Base-by-base conservation (phyloP, 2,797 vertebrate species). In the Zalophus californianus region DNA sequence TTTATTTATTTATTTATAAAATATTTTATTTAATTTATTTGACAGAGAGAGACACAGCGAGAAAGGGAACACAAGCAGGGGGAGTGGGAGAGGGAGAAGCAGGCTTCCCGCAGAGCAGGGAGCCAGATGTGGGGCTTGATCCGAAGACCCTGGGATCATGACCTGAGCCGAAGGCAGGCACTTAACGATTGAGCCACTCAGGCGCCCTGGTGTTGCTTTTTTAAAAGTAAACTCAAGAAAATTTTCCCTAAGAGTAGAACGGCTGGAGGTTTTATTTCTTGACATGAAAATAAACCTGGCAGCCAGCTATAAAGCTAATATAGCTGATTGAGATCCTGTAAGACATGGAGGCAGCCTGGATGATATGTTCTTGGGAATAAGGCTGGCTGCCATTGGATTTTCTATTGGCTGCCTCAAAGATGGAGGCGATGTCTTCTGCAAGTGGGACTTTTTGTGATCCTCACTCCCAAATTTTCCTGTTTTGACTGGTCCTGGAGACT, bases 151-250 rank as follows among this genome's bases (percentile, higher is more conserved):
- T 44, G 7, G 44, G 44, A 44, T 44, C 44, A 44, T 44, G 44
- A 44, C 7, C 44, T 44, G 44, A 44, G 44, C 44, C 44, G 7
- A 44, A 44, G 44, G 44, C 44, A 44, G 7, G 44, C 7, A 1
- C 44, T 44, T 44, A 44, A 44, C 7, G 44, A 44, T 7, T 44
- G 44, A 44, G 44, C 44, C 44, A 8, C 44, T 7, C 44, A 8
- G 44, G 44, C 7, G 7, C 44, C 44, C 44, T 8, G 62, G 66
- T 93, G 9, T 66, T 80, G 29, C 64, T 54, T 70, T 27, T 85
- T 78, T 29, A 84, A 84, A 89, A 83, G 38, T 23, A 94, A 78
- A 85, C 48, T 86, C 16, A 77, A 68, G 89, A 86, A 91, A 91
- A 87, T 25, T 68, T 77, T 21, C 72, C 32, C 27, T 18, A 54